phyloP scores from a whole-genome alignment of 1,140 invertebrate species.

The Eumaeus atala region DNA sequence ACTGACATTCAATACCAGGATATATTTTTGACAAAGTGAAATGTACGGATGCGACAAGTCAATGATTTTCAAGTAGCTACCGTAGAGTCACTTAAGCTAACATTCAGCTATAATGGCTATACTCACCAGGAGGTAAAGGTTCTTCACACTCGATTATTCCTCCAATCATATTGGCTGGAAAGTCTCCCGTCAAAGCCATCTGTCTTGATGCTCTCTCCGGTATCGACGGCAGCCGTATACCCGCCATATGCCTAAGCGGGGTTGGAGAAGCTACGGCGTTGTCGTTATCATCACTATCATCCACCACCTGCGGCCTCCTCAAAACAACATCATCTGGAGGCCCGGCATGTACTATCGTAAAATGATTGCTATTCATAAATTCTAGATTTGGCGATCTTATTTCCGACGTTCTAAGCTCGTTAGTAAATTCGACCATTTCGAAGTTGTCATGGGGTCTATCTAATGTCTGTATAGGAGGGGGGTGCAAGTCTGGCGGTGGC shows the following conservation, averaged over 20 bases:
- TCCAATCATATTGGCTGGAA: constrained; percentile 72
- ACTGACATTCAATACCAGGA: too few relatives aligned
- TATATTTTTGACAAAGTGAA: too few relatives aligned
- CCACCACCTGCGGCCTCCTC: constrained; percentile 39
- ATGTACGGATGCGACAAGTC: too few relatives aligned
- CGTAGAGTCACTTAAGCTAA: too few relatives aligned
- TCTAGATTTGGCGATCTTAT: constrained; percentile 72
- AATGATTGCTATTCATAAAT: constrained; percentile 67
- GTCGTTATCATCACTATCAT: constrained; percentile 62
- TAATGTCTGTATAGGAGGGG: constrained; percentile 59
- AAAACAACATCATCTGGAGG: constrained; percentile 61
- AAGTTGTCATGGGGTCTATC: constrained; percentile 54
- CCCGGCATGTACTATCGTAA: constrained; percentile 65
- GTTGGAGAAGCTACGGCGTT: constrained; percentile 71
- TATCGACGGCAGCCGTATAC: constrained; percentile 86
- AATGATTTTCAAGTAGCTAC: too few relatives aligned
- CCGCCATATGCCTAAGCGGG: constrained; percentile 82
- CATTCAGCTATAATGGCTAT: neutral
- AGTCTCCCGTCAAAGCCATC: constrained; percentile 78
- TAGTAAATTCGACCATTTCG: constrained; percentile 68
- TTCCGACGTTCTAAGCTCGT: constrained; percentile 67
- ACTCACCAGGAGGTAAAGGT: constrained; percentile 87
- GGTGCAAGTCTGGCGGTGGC: constrained; percentile 69
- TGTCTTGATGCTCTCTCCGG: constrained; percentile 79
- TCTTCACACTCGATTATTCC: constrained; percentile 81